Conservation (phyloP, 2,113 vertebrate species). For the Phycodurus eques region DNA sequence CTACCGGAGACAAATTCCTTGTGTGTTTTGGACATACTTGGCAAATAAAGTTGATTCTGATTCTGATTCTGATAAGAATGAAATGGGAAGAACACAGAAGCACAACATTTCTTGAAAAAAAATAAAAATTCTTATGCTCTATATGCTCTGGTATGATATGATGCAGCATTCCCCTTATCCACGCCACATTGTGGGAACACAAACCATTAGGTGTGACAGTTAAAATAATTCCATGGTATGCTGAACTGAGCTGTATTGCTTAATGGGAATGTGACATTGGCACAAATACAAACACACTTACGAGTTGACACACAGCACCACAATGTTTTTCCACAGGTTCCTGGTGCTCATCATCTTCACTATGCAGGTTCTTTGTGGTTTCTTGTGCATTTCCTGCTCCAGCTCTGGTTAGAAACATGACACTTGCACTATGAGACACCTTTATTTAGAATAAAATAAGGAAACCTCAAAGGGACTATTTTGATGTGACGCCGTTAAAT, state of each 20-base stretch:
- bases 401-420: conserved; percentile 78
- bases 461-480: conserved; percentile 18
- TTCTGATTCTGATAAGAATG: no score
- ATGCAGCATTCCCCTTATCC: neutral
- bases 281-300: conserved; percentile 74
- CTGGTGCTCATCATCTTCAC: conserved; percentile 92
- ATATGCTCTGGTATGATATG: no score
- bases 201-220: no score
- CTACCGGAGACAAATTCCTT: no score
- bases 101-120: no score
- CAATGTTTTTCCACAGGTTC: conserved; percentile 98
- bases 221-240: neutral
- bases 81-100: no score
- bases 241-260: neutral
- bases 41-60: no score
- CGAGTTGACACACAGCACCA: conserved; percentile 97
- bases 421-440: conserved; percentile 41
- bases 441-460: conserved; percentile 39
- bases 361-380: conserved; percentile 88
- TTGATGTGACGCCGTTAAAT: conserved; percentile 9
- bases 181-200: neutral
- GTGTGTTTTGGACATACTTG: no score
- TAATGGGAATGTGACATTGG: neutral
- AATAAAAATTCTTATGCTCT: neutral
- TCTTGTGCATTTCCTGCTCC: conserved; percentile 86